These are phyloP conservation scores for Athene noctua DNA, from an alignment of 2,113 vertebrate species.

Conservation along the genomic window DNA sequence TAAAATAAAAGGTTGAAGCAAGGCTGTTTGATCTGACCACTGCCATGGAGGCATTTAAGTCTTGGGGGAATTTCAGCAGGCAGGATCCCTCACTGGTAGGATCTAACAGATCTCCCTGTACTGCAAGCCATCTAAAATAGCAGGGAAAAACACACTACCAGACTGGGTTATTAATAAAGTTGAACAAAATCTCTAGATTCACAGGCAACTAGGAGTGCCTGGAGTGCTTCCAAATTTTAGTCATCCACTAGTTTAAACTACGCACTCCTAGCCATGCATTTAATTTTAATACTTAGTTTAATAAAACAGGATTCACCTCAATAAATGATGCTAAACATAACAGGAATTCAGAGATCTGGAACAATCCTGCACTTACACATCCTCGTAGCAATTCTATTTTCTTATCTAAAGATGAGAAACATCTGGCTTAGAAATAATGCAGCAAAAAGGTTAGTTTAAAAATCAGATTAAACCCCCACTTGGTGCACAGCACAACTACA, in stretches of 20 bases:
- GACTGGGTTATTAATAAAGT: background rate
- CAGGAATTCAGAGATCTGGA: background rate
- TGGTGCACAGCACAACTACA: background rate
- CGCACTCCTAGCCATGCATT: background rate
- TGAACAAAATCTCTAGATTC: background rate
- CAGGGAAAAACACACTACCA: background rate
- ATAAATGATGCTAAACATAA: background rate
- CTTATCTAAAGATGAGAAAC: background rate
- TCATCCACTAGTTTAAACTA: background rate
- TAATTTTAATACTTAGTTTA: background rate
- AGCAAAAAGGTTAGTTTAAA: background rate
- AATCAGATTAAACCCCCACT: background rate
- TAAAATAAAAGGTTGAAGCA: background rate
- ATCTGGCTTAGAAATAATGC: background rate
- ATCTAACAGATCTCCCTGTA: background rate
- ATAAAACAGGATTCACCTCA: background rate
- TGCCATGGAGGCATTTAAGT: background rate
- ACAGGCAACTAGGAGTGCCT: background rate
- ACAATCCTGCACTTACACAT: background rate
- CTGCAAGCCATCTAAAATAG: background rate
- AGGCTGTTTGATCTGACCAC: background rate
- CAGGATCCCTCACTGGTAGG: background rate
- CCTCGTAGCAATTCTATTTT: background rate
- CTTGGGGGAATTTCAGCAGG: background rate
- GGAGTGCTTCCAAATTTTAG: background rate